A percentile compares a stretch with the other conserved stretches of the same genome.
phyloP scores from a whole-genome alignment of 2,797 vertebrate genomes.

The Ptychobarbus kaznakovi region DNA sequence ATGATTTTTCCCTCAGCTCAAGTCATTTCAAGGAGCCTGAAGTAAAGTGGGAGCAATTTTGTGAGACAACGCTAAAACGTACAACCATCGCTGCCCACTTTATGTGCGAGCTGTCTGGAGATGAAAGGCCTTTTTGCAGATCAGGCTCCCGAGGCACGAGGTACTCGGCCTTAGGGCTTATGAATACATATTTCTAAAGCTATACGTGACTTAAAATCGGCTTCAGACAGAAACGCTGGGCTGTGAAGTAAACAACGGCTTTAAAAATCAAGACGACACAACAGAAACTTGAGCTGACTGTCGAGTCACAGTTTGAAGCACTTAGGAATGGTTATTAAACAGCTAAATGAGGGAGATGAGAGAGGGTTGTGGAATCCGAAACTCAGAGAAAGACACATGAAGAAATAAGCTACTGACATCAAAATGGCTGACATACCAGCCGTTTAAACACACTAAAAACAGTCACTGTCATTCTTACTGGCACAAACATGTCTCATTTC shows the following conservation, averaged over 20 bases:
- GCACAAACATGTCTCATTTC: background rate
- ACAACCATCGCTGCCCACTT: conserved; percentile 46
- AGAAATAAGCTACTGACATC: conserved; percentile 3
- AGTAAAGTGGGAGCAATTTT: conserved; percentile 56
- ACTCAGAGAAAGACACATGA: background rate
- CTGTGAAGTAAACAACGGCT: conserved; percentile 33
- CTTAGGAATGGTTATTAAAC: conserved; percentile 32
- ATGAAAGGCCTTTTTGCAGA: conserved; percentile 46
- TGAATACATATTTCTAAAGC: conserved; percentile 22
- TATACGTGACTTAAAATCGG: conserved; percentile 7
- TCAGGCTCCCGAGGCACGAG: conserved; percentile 19
- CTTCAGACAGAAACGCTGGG: background rate
- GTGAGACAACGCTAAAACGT: conserved; percentile 38
- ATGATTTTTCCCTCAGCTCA: conserved; percentile 58
- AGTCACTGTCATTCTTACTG: background rate
- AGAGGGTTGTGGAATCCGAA: conserved; percentile 5
- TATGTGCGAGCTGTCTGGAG: conserved; percentile 41
- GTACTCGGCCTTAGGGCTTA: conserved; percentile 20
- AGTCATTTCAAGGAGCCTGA: conserved; percentile 45
- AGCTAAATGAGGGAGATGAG: background rate
- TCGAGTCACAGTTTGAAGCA: conserved; percentile 15
- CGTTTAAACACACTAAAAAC: background rate
- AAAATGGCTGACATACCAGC: background rate
- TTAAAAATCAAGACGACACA: conserved; percentile 25
- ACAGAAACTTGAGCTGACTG: conserved; percentile 8